Base-by-base conservation (phyloP, 2,113 vertebrate species). In the Cairina moschata region DNA sequence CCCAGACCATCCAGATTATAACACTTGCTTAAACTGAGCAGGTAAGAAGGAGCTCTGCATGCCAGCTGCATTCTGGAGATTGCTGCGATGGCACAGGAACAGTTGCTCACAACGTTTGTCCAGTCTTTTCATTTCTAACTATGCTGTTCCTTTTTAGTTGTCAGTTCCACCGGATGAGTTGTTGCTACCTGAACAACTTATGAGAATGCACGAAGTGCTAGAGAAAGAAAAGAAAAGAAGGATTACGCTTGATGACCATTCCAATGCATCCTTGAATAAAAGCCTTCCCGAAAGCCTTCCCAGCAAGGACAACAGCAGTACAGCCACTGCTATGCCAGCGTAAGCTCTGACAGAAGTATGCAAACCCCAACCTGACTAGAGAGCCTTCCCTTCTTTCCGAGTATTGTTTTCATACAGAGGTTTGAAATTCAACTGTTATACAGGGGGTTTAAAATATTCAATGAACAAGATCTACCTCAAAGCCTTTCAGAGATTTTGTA, bases 151-250 rank as follows among this genome's bases (percentile, higher is more conserved):
- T 90, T 94, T 76, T 83, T 78, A 99, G 99, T 95, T 98, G 67
- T 94, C 98, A 56, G 93, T 99, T 83, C 98, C 99, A 54, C 82
- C n/a, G 28, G 93, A 96, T 6, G 76, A 98, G 54, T 97, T 97
- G 17, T 97, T 99, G 80, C 95, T 98, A 72, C 98, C 98, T 34
- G 98, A 97, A 13, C 98, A 99, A 96, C 75, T 98, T n/a, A 81
- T 96, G 77, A 96, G 89, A 90, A 96, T 99, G 80, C 54, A 97
- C 14, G 97, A 98, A 44, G 96, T 98, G 50, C 96, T 98, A 80
- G 63, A 89, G 58, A 94, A 86, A 90, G 98, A 99, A 96, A 98
- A 67, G 72, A 91, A 83, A 65, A 97, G 98, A 88, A 97, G 95
- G 46, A 76, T 52, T 40, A 90, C 20, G 12, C 86, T 59, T 52